Percentiles rank a stretch among this genome's conserved stretches.
phyloP scores from a whole-genome alignment of 2,797 vertebrate genomes.

The Eutrigla gurnardus region DNA sequence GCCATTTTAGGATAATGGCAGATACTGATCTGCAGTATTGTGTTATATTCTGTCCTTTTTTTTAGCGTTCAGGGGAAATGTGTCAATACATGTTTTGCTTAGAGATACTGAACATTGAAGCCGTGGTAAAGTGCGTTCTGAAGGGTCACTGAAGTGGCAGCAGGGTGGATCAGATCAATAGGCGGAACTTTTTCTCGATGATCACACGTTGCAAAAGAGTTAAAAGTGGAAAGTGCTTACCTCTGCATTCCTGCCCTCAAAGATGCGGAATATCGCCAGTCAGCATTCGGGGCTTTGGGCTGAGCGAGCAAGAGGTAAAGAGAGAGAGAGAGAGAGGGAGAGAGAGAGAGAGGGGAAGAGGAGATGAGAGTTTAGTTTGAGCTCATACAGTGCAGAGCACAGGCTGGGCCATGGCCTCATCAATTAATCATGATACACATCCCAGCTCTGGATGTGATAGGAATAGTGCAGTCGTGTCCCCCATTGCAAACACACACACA shows the following conservation, averaged over 20 bases:
- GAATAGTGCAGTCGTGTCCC: conserved; percentile 69
- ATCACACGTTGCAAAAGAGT: conserved; percentile 62
- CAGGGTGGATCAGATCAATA: neutral
- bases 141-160: neutral
- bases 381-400: conserved; percentile 70
- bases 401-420: conserved; percentile 75
- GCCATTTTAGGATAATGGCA: conserved; percentile 15
- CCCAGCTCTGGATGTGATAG: conserved; percentile 71
- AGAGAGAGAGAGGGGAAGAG: conserved; percentile 56
- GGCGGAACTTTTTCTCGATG: conserved; percentile 27
- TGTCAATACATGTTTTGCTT: conserved; percentile 1
- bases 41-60: neutral
- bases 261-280: conserved; percentile 99
- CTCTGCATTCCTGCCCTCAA: conserved; percentile 97
- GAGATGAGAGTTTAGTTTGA: conserved; percentile 80
- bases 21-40: conserved; percentile 12
- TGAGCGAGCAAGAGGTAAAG: conserved; percentile 81
- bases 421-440: conserved; percentile 83
- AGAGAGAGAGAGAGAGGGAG: conserved; percentile 43
- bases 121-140: neutral
- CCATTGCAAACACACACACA: conserved; percentile 27
- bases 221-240: conserved; percentile 84
- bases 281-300: conserved; percentile 97
- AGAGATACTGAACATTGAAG: neutral
- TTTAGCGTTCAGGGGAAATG: too few species aligned